These are phyloP conservation scores for Anableps anableps DNA, from an alignment of 2,797 vertebrate genomes.

Conservation along the genomic window DNA sequence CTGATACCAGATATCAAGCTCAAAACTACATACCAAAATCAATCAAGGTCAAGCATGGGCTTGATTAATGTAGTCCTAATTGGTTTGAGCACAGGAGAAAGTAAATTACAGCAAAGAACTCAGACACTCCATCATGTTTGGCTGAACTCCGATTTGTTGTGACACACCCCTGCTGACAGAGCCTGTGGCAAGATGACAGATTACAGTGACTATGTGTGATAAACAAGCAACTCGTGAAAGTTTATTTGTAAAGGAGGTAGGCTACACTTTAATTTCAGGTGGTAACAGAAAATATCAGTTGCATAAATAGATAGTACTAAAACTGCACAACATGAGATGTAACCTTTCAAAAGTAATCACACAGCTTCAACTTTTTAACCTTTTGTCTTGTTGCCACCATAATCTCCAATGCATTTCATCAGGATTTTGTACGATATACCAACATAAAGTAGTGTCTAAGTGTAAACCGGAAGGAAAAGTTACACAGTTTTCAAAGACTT, in stretches of 20 bases:
- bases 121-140: conserved; percentile 40
- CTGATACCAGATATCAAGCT: neutral
- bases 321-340: neutral
- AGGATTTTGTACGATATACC: neutral
- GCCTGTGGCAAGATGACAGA: conserved; percentile 43
- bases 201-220: neutral
- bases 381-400: neutral
- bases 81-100: conserved; percentile 25
- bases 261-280: neutral
- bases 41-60: conserved; percentile 30
- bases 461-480: neutral
- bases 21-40: conserved; percentile 3
- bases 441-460: too few species aligned
- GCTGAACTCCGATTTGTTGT: conserved; percentile 43
- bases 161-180: conserved; percentile 34
- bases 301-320: neutral
- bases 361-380: neutral
- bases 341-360: neutral
- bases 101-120: conserved; percentile 16
- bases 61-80: conserved; percentile 52
- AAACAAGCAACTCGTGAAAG: conserved; percentile 10
- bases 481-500: neutral
- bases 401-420: neutral
- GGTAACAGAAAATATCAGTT: neutral
- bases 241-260: neutral